Evolutionary conservation across 2,113 vertebrate genomes (phyloP), one percentile per base, ranked within the genome.

Genomic region (Zosterops japonicus): DNA sequence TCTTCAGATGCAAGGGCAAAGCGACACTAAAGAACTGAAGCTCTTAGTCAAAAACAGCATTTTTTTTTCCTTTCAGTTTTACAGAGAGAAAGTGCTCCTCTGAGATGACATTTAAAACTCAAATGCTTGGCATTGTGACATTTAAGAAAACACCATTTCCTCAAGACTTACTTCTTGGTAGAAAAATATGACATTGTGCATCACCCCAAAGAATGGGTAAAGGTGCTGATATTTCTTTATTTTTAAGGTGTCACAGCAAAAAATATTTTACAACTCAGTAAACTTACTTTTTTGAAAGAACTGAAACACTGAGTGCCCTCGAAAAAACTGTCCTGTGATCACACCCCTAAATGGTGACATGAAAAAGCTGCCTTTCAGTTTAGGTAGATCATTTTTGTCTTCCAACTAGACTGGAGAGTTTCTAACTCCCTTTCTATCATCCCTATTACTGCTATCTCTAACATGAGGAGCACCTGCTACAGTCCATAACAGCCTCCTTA

Each of bases 91-190:
- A 85, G 35, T 47, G 65, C 44, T 96, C 90, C 82, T 94, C 78
- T 83, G 72, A 60, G 71, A 89, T 96, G 93, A 97, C 95, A 97
- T 96, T 97, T 97, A 79, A 96, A 94, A 87, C 65, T 82, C 93
- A 86, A 89, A 95, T 82, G 81, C 46, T 77, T 97, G 96, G 89
- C 76, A 96, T 53, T 86, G 75, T 88, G 96, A 95, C 95, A 97
- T 97, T 95, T 96, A 91, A 93, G 91, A 93, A 96, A 97, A 97
- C 96, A 85, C 47, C 61, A 95, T 78, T 92, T 92, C 87, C 49
- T 93, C 55, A 71, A 90, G 75, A 87, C 63, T 89, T 86, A 56
- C 46, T 89, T 79, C 83, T 68, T 79, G 36, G 56, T 46, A 78
- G 36, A 80, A 91, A 95, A 94, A 82, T 18, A 72, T 87, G 74